Evolutionary conservation across 2,797 vertebrate species (phyloP), one percentile per base, ranked within the genome.

Genomic region (Pseudochaenichthys georgianus): DNA sequence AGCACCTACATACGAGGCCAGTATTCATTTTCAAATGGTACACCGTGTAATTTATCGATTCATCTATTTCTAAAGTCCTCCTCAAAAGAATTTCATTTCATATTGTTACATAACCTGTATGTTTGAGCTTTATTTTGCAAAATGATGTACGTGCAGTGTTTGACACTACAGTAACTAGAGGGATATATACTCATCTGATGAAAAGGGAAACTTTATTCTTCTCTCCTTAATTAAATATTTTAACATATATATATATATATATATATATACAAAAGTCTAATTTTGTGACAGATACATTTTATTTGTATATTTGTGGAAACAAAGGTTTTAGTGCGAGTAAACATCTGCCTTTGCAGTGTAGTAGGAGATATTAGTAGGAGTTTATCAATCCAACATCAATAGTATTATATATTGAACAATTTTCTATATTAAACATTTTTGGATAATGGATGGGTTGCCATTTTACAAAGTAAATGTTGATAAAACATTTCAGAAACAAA

Each of bases 101-200:
- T 59, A 28, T 28, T 28, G 28, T 76, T 76, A 21, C 65, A 69
- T 60, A 65, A 66, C 55, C 58, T 53, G 28, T 12, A 41, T 68
- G 47, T 72, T 75, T 87, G 71, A 73, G 74, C 81, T 81, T 77
- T 54, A 19, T 66, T 63, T 71, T 53, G 59, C 70, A 45, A 28
- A 58, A 28, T 78, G 57, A 84, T 81, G 57, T 62, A 55, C 28
- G 28, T 28, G 28, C 28, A 28, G 28, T 28, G 9, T 34, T 68
- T 75, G 63, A 51, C 47, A 60, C 23, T 3, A 28, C 28, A 28
- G 28, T 28, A 28, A 5, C 23, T 28, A 28, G 28, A 5, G 28
- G 4, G 4, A 28, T 28, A 28, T 28, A 28, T 28, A 28, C 5
- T 70, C 58, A 53, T 59, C 61, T 52, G 58, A 34, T 62, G 46